Evolutionary conservation across 2,888 invertebrate species (phyloP), one percentile per base, ranked within the genome.

Genomic region (Lissocephala sabroskyi): DNA sequence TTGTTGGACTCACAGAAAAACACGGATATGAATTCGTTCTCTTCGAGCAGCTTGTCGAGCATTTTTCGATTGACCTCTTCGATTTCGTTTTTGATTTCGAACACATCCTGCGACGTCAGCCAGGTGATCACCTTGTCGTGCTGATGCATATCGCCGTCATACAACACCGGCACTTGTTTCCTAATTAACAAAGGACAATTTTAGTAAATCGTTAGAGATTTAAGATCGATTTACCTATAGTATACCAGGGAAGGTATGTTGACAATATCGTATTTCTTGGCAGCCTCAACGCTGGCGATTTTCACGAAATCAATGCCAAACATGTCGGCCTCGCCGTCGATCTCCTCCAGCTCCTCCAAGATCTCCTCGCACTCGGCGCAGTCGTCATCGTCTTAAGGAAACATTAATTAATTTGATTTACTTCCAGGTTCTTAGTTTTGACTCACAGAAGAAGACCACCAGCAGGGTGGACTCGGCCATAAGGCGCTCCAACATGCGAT

Each of bases 31-130:
- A 96, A 97, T 86, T 97, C 97, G 75, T 96, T 96, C 82, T 97
- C 97, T 64, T 96, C 95, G 44, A 97, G 85, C 14, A 97, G 86
- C 85, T 97, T 97, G 79, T 97, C 96, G 75, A 97, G 87, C 95
- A 97, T 97, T 86, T 97, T 96, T 57, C 94, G 91, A 84, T 97
- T 97, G 6, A 98, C 97, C 83, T 97, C 97, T 83, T 97, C 97
- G 79, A 97, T 97, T 88, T 96, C 96, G 80, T 96, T 96, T 86
- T 95, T 96, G 45, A 96, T 92, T 85, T 96, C 96, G 85, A 96
- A 96, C 45, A 96, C 94, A 81, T 96, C 96, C 80, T 96, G 96
- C 40, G 95, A 95, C 18, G 96, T 96, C 33, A 96, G 85, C 96
- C 96, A 96, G 56, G 91, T 89, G 3, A 96, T 86, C 16, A 96